phyloP scores from a whole-genome alignment of 2,888 invertebrate genomes.

The Tiphia femorata region DNA sequence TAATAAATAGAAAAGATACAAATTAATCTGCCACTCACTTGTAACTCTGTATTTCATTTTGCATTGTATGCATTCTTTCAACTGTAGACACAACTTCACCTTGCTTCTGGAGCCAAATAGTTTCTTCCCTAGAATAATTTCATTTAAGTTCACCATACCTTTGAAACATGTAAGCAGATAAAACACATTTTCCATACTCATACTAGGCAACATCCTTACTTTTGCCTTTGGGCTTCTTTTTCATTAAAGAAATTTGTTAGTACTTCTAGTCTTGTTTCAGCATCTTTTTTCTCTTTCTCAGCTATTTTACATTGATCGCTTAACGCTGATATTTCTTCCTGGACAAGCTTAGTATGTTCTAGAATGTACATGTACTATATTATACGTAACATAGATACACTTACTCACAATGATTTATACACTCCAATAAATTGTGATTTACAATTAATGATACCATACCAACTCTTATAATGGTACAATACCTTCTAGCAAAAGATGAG shows the following conservation, averaged over 20 bases:
- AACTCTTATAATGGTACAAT: no score
- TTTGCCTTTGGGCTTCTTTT: conserved; percentile 87
- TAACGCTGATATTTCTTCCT: conserved; percentile 71
- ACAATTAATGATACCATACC: no score
- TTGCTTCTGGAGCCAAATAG: conserved; percentile 83
- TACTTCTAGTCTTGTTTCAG: conserved; percentile 86
- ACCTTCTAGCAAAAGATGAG: conserved; percentile 68
- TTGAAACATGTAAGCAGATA: conserved; percentile 5
- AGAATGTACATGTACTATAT: conserved; percentile 35
- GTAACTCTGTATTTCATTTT: conserved; percentile 83
- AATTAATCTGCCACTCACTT: conserved; percentile 74
- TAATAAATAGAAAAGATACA: not conserved
- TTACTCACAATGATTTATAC: conserved; percentile 2
- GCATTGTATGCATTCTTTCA: conserved; percentile 82
- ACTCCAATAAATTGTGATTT: no score
- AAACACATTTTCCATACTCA: conserved; percentile 8
- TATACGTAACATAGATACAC: conserved; percentile 2
- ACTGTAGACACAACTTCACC: conserved; percentile 86
- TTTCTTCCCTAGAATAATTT: conserved; percentile 79
- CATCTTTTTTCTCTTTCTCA: conserved; percentile 81
- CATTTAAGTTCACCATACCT: not conserved
- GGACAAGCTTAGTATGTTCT: conserved; percentile 69
- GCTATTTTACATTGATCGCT: conserved; percentile 75
- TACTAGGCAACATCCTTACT: conserved; percentile 72
- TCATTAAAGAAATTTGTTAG: conserved; percentile 92